phyloP scores from a whole-genome alignment of 2,797 vertebrate genomes.

The Coendou prehensilis region DNA sequence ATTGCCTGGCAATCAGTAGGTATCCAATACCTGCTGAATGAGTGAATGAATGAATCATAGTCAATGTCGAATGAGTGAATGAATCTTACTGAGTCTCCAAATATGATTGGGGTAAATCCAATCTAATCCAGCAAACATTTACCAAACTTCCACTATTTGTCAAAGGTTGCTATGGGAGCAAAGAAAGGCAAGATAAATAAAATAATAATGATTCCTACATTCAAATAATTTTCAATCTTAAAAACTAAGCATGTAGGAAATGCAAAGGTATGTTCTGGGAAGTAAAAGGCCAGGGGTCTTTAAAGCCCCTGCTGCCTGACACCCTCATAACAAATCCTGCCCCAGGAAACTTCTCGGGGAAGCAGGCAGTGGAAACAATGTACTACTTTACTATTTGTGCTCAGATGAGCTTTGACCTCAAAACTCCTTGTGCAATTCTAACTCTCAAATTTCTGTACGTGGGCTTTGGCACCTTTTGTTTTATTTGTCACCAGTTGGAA shows the following conservation, averaged over 20 bases:
- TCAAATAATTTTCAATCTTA: constrained; percentile 55
- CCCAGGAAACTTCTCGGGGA: background rate
- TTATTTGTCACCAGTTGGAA: background rate
- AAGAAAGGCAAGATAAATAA: constrained; percentile 54
- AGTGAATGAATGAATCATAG: background rate
- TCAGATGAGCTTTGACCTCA: background rate
- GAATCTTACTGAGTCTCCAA: background rate
- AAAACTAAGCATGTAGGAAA: background rate
- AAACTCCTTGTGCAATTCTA: background rate
- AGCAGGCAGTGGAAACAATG: background rate
- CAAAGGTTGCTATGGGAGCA: constrained; percentile 32
- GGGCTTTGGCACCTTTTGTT: background rate
- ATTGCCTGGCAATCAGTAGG: background rate
- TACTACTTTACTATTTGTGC: too few relatives aligned
- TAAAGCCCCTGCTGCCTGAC: background rate
- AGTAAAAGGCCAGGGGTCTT: background rate
- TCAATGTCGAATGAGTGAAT: constrained; percentile 43
- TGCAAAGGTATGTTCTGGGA: background rate
- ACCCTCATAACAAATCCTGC: background rate
- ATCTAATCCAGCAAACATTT: constrained; percentile 62
- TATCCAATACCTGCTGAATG: background rate
- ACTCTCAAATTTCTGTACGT: background rate
- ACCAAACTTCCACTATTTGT: constrained; percentile 62
- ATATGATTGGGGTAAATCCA: constrained; percentile 56
- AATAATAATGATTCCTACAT: background rate